Percentiles rank a stretch among this genome's conserved stretches.
These are phyloP conservation scores for Salvelinus sp. DNA, from an alignment of 2,113 vertebrate genomes.

Conservation along the genomic window DNA sequence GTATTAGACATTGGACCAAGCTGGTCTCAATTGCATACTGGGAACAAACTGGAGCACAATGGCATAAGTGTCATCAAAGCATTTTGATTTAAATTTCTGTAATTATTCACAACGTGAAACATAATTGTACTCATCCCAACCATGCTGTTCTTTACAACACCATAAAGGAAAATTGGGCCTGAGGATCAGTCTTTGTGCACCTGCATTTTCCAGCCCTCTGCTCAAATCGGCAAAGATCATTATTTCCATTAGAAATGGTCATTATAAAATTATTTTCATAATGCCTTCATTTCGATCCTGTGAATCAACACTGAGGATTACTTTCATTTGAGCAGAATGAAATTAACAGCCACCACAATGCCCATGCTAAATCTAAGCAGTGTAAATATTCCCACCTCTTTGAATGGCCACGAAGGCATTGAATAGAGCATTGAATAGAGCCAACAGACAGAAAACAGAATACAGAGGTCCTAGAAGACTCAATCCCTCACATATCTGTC, in stretches of 20 bases:
- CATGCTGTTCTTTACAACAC: slow-evolving; percentile 36
- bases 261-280: slow-evolving; percentile 38
- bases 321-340: slow-evolving; percentile 6
- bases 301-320: slow-evolving; percentile 28
- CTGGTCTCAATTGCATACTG: slow-evolving; percentile 10
- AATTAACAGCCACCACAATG: slow-evolving; percentile 27
- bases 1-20: slow-evolving; percentile 29
- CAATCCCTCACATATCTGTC: not conserved
- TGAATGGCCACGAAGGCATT: not conserved
- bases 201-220: slow-evolving; percentile 19
- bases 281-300: slow-evolving; percentile 25
- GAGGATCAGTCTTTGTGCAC: slow-evolving; percentile 42
- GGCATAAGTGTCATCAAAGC: slow-evolving; percentile 25
- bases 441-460: not conserved
- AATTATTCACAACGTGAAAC: slow-evolving; percentile 24
- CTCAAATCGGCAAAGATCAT: slow-evolving; percentile 39
- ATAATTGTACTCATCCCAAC: slow-evolving; percentile 15
- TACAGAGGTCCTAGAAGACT: not conserved
- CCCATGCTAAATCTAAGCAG: not conserved
- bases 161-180: slow-evolving; percentile 50
- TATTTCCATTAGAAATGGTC: slow-evolving; percentile 43
- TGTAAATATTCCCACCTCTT: not conserved
- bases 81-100: slow-evolving; percentile 38
- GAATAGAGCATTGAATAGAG: not conserved
- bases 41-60: slow-evolving; percentile 3